Conservation (phyloP, 2,888 invertebrate genomes). For the Cryptus viduatorius region DNA sequence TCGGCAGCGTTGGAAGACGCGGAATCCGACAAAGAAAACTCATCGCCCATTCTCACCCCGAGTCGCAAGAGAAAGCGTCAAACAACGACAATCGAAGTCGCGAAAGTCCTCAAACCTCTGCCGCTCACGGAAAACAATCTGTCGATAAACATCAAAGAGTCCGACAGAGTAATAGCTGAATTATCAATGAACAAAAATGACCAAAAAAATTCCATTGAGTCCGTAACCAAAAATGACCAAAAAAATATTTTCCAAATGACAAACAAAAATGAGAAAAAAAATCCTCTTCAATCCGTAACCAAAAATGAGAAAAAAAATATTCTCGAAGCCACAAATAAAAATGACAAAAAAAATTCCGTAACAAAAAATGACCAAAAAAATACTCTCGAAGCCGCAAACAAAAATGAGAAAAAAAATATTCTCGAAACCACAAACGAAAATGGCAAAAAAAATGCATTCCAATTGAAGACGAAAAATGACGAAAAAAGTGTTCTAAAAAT, state of each 20-base stretch:
- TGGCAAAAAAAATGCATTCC: background rate
- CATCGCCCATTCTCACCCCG: slow-evolving; percentile 57
- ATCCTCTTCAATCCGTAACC: no score
- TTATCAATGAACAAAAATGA: slow-evolving; percentile 3
- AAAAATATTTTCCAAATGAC: no score
- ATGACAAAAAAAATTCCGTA: no score
- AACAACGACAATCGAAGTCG: slow-evolving; percentile 5
- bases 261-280: no score
- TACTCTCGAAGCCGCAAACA: background rate
- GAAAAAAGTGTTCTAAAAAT: background rate
- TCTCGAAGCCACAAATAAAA: no score
- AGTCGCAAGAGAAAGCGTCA: slow-evolving; percentile 54
- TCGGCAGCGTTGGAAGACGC: slow-evolving; percentile 53
- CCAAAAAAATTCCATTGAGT: background rate
- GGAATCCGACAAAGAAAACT: slow-evolving; percentile 79
- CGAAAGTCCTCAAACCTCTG: slow-evolving; percentile 21
- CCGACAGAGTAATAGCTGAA: slow-evolving; percentile 15
- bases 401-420: background rate
- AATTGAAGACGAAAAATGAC: background rate
- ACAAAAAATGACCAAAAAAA: background rate
- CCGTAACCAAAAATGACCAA: no score
- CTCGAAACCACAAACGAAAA: background rate
- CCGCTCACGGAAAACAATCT: background rate
- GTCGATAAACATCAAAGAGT: slow-evolving; percentile 28
- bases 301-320: no score